Evolutionary conservation across 2,113 vertebrate species (phyloP), one percentile per base, ranked within the genome.

Genomic region (Gymnogyps californianus): DNA sequence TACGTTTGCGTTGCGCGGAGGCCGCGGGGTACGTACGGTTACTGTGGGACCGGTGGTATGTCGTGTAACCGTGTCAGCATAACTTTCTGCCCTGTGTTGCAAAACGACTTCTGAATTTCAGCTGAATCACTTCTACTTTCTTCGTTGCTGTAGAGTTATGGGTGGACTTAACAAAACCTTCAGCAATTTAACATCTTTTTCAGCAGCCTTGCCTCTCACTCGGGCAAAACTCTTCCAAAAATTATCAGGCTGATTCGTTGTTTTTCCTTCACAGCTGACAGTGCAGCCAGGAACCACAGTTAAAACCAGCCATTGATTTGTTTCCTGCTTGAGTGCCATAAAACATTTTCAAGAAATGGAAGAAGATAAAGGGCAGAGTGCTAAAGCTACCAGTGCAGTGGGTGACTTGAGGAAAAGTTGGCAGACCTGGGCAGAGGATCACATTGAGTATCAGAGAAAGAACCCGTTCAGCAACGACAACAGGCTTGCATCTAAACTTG

Each of bases 381-480:
- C 61, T 65, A 92, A 83, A 81, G 64, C 81, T 51, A 54, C 76
- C 20, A 29, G 86, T 16, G 98, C 97, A 3, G 98, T 99, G 42
- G 98, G 97, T 89, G 97, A 98, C 69, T 92, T 99, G 85, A 98
- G 98, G 92, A 98, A 98, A 74, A 98, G 97, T 10, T 99, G 99
- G 99, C 98, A 99, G 97, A 99, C 94, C 93, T 99, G 99, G 99
- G 98, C 98, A 51, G 97, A 98, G 14, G 98, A 98, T 82, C 98
- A 96, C 85, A 90, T 92, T n/a, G 98, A 98, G 57, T 98, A 99
- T 95, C 99, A 99, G 97, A 98, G 97, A 88, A 97, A 97, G 87
- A 99, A 99, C 94, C 99, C 99, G 1, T 99, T 99, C 97, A 99
- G 98, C 90, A 97, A 96, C 0, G 71, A 97, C 12, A 15, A 62